phyloP scores from a whole-genome alignment of 2,797 vertebrate genomes.

The Crocidura indochinensis region DNA sequence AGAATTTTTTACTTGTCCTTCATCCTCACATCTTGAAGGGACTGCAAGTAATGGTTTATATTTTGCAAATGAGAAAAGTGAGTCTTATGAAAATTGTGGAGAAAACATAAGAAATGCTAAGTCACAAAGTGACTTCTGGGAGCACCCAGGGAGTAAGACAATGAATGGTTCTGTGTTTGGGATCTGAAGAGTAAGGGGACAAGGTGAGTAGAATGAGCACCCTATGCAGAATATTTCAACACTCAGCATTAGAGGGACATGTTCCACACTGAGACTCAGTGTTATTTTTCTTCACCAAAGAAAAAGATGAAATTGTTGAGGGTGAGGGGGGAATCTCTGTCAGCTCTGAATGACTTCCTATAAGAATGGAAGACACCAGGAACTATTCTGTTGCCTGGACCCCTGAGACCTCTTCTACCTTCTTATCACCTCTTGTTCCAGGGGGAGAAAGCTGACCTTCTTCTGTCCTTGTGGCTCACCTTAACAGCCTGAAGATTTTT shows the following conservation, averaged over 20 bases:
- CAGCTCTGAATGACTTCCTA: neutral
- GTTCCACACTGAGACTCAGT: neutral
- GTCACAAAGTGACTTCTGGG: neutral
- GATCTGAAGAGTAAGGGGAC: conserved; percentile 11
- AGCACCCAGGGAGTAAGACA: neutral
- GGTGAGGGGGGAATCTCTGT: neutral
- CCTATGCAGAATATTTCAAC: neutral
- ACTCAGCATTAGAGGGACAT: neutral
- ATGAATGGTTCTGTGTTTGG: neutral
- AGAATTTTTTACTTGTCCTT: neutral
- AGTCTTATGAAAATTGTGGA: conserved; percentile 3
- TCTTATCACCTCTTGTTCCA: neutral
- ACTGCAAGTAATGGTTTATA: neutral
- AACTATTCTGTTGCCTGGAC: neutral
- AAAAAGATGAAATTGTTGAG: neutral
- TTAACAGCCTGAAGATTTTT: conserved; percentile 25
- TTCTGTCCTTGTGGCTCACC: neutral
- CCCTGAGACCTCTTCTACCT: neutral
- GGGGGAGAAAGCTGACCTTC: conserved; percentile 24
- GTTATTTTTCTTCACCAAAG: conserved; percentile 1
- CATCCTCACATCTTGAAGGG: neutral
- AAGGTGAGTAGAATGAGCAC: neutral
- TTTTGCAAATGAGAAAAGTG: conserved; percentile 17
- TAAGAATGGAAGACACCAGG: neutral
- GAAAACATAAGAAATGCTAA: neutral